Conservation (phyloP, 2,113 vertebrate species). For the Hippotragus niger region DNA sequence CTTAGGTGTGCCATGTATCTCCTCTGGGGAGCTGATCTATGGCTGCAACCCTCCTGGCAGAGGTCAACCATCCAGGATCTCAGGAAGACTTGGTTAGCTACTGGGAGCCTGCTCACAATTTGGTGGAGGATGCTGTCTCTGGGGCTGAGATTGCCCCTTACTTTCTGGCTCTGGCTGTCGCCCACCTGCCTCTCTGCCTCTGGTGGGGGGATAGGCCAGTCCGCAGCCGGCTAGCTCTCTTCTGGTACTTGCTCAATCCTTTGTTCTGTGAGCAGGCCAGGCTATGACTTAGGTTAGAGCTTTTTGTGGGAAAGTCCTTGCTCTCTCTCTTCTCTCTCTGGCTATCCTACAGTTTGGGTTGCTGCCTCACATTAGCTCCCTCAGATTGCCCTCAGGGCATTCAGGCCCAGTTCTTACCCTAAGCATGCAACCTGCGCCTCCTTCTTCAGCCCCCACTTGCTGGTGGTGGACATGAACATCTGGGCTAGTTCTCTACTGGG, state of each 20-base stretch:
- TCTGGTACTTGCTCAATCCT: not conserved
- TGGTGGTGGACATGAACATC: not conserved
- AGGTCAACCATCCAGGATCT: not conserved
- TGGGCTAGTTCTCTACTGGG: not conserved
- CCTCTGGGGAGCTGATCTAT: not conserved
- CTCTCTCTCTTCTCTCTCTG: not conserved
- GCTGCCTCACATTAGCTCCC: not conserved
- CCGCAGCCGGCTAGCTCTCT: rapidly evolving
- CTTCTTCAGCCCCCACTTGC: not conserved
- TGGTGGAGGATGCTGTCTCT: not conserved
- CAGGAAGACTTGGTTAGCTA: not conserved
- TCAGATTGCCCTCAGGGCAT: not conserved
- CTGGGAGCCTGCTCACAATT: not conserved
- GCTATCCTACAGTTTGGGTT: not conserved
- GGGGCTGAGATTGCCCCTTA: not conserved
- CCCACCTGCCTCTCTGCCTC: not conserved
- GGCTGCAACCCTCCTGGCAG: not conserved
- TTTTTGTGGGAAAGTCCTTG: not conserved
- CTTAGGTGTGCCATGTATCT: not conserved
- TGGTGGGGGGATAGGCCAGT: rapidly evolving
- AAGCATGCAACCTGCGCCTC: not conserved
- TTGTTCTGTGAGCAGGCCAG: not conserved
- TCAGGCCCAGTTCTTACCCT: not conserved
- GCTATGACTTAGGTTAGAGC: not conserved
- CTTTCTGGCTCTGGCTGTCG: rapidly evolving